phyloP scores from a whole-genome alignment of 2,888 invertebrate genomes.

The Lapara coniferarum region DNA sequence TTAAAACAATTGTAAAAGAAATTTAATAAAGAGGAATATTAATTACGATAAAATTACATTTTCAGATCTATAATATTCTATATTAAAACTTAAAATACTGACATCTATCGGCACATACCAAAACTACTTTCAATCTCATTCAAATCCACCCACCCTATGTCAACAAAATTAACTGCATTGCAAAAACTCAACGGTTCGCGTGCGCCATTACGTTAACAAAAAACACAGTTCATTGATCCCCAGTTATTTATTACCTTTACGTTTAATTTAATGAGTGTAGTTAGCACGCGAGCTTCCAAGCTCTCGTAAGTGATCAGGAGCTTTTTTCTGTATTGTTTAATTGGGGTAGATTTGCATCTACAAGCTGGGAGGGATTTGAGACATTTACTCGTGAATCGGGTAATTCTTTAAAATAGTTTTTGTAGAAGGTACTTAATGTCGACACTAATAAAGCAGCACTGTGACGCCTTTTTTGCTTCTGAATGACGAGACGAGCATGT shows the following conservation, averaged over 20 bases:
- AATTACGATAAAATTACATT: not conserved
- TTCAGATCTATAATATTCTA: not conserved
- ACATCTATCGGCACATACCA: not conserved
- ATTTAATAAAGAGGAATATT: no score
- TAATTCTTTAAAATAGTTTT: not conserved
- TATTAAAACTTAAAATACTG: not conserved
- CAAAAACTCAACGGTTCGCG: constrained; percentile 44
- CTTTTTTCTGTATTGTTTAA: constrained; percentile 23
- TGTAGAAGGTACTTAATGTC: not conserved
- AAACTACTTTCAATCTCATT: not conserved
- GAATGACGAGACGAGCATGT: no score
- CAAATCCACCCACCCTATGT: constrained; percentile 9
- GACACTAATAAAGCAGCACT: no score
- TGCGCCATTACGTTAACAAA: constrained; percentile 43
- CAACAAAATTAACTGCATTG: constrained; percentile 12
- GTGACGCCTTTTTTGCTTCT: no score
- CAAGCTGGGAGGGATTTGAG: not conserved
- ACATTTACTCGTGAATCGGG: not conserved
- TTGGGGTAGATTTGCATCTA: constrained; percentile 16
- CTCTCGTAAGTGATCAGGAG: constrained; percentile 7
- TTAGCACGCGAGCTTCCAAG: constrained; percentile 51
- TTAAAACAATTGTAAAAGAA: no score
- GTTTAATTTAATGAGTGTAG: constrained; percentile 58
- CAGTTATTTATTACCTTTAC: constrained; percentile 63
- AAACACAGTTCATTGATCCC: constrained; percentile 58